Evolutionary conservation across 2,113 vertebrate genomes (phyloP).

Genomic region (Archocentrus centrarchus): DNA sequence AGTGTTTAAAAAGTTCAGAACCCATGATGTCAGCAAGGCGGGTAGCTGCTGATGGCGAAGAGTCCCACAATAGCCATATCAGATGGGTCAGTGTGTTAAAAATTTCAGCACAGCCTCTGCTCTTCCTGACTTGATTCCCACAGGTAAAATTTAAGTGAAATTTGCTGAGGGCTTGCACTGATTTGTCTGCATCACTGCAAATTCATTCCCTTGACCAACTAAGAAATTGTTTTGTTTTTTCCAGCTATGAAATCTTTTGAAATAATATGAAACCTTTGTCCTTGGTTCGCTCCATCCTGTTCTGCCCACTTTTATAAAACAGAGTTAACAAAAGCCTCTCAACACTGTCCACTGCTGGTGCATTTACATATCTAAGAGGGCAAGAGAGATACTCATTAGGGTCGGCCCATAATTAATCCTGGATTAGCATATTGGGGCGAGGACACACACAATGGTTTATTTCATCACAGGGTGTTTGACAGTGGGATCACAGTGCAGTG

Average conservation of each 20-base stretch:
- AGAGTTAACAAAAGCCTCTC: constrained; percentile 62
- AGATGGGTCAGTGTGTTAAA: background rate
- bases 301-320: constrained; percentile 30
- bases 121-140: background rate
- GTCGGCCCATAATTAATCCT: constrained; percentile 75
- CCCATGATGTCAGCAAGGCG: background rate
- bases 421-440: constrained; percentile 76
- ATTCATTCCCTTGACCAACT: background rate
- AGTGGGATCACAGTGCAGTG: constrained; percentile 64
- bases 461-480: constrained; percentile 68
- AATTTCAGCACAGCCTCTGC: background rate
- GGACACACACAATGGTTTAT: constrained; percentile 76
- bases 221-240: background rate
- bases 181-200: background rate
- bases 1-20: constrained; percentile 25
- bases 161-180: background rate
- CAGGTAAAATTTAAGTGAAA: constrained; percentile 10
- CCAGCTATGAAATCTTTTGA: constrained; percentile 18
- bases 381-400: constrained; percentile 71
- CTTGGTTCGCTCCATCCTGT: constrained; percentile 17
- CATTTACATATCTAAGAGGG: constrained; percentile 78
- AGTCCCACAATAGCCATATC: background rate
- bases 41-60: constrained; percentile 7
- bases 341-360: constrained; percentile 52
- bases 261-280: constrained; percentile 46